These are phyloP conservation scores for Pocillopora grandis DNA, from an alignment of 92 coral and sea anemone genomes.

Conservation along the genomic window DNA sequence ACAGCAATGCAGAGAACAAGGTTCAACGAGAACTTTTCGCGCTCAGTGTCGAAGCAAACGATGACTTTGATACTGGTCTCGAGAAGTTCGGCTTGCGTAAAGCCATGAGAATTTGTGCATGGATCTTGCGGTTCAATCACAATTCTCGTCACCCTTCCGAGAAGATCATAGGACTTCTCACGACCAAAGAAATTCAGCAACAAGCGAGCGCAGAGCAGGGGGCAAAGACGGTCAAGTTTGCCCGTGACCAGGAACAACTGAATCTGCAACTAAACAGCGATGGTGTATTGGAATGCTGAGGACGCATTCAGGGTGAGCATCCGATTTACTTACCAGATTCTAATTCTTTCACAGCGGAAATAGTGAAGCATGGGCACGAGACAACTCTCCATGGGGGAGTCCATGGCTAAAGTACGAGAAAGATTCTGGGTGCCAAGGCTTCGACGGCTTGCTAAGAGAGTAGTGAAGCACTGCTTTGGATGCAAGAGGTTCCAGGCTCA, in stretches of 20 bases:
- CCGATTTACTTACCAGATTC: slow-evolving; percentile 39
- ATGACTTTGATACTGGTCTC: slow-evolving; percentile 45
- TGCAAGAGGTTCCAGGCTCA: no score
- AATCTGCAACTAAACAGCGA: slow-evolving; percentile 45
- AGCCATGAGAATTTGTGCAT: slow-evolving; percentile 52
- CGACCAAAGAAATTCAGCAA: slow-evolving; percentile 27
- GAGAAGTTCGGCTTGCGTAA: slow-evolving; percentile 47
- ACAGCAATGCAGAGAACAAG: slow-evolving; percentile 36
- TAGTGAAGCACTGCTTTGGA: slow-evolving; percentile 30
- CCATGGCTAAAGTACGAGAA: slow-evolving; percentile 40
- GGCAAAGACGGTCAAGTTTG: slow-evolving; percentile 12
- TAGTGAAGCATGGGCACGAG: slow-evolving; percentile 32
- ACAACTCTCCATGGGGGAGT: slow-evolving; percentile 40
- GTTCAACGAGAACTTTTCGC: slow-evolving; percentile 37
- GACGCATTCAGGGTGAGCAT: slow-evolving; percentile 44
- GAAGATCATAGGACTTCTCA: slow-evolving; percentile 34
- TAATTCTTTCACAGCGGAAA: slow-evolving; percentile 5
- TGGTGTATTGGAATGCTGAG: slow-evolving; percentile 18
- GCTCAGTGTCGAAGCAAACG: slow-evolving; percentile 30
- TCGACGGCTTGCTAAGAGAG: slow-evolving; percentile 19
- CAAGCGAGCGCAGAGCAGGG: slow-evolving; percentile 41
- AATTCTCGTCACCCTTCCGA: slow-evolving; percentile 40
- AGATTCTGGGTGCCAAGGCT: slow-evolving; percentile 50
- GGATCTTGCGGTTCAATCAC: slow-evolving; percentile 45
- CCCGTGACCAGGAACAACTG: slow-evolving; percentile 27